These are phyloP conservation scores for Hephaestus fuliginosus DNA, from an alignment of 2,797 vertebrate genomes.

Conservation along the genomic window DNA sequence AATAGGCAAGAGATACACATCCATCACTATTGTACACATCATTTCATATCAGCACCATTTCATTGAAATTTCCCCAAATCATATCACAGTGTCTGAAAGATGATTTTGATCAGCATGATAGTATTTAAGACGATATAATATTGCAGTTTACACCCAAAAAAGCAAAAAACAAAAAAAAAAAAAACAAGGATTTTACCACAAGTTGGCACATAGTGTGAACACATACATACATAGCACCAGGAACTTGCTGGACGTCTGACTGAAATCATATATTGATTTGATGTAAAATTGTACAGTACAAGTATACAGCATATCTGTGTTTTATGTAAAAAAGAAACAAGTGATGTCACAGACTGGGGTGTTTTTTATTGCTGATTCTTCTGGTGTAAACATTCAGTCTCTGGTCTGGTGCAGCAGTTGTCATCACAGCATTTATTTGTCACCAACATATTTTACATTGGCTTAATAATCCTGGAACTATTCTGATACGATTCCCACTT, in stretches of 20 bases:
- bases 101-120: conserved; percentile 62
- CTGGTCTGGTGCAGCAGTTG: background rate
- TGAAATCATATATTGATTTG: conserved; percentile 44
- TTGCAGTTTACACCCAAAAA: conserved; percentile 42
- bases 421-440: conserved; percentile 5
- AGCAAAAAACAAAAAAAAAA: background rate
- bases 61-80: conserved; percentile 64
- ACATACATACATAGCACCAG: conserved; percentile 73
- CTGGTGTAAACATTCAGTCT: conserved; percentile 41
- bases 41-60: conserved; percentile 71
- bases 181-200: conserved; percentile 50
- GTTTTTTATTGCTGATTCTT: conserved; percentile 30
- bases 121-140: conserved; percentile 56
- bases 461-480: background rate
- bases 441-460: background rate
- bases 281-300: conserved; percentile 64
- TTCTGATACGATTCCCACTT: background rate
- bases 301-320: conserved; percentile 26
- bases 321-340: conserved; percentile 26
- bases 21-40: conserved; percentile 56
- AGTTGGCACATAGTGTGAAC: conserved; percentile 76
- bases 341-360: conserved; percentile 42
- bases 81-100: conserved; percentile 58
- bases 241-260: conserved; percentile 63
- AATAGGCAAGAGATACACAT: conserved; percentile 44